Percentiles rank a stretch among this genome's conserved stretches.
phyloP scores from a whole-genome alignment of 37 sponge, comb jelly and placozoan species.

The Lycopodina hypogea region DNA sequence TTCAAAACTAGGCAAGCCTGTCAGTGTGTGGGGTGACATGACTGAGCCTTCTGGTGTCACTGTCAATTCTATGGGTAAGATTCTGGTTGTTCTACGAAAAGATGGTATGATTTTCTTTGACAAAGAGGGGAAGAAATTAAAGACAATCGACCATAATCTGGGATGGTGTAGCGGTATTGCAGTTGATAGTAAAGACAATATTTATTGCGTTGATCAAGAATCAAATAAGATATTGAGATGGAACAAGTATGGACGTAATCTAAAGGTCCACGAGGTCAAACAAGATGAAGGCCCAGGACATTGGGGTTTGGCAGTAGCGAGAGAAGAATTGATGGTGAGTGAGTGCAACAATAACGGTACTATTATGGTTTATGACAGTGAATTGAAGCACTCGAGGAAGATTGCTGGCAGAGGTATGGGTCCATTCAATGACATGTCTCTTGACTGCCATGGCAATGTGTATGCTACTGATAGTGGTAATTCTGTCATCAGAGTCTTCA shows the following conservation, averaged over 20 bases:
- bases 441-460: constrained; percentile 9
- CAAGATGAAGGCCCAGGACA: neutral
- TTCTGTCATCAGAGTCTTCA: neutral
- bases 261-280: neutral
- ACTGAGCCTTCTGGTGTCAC: neutral
- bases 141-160: neutral
- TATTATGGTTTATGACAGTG: neutral
- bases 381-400: neutral
- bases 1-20: constrained; percentile 17
- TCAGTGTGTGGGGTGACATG: constrained; percentile 1
- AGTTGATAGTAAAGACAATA: constrained; percentile 8
- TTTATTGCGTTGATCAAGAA: constrained; percentile 16
- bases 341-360: neutral
- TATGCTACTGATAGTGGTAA: constrained; percentile 20
- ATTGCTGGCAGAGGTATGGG: neutral
- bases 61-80: constrained; percentile 9
- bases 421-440: neutral
- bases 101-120: constrained; percentile 1
- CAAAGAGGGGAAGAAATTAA: constrained; percentile 11
- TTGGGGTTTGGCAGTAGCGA: neutral
- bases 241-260: neutral
- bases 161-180: neutral
- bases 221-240: neutral
- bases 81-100: constrained; percentile 2
- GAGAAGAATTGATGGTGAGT: neutral